Evolutionary conservation across 1,140 invertebrate genomes (phyloP), one percentile per base, ranked within the genome.

Genomic region (Drosophila lacertosa): DNA sequence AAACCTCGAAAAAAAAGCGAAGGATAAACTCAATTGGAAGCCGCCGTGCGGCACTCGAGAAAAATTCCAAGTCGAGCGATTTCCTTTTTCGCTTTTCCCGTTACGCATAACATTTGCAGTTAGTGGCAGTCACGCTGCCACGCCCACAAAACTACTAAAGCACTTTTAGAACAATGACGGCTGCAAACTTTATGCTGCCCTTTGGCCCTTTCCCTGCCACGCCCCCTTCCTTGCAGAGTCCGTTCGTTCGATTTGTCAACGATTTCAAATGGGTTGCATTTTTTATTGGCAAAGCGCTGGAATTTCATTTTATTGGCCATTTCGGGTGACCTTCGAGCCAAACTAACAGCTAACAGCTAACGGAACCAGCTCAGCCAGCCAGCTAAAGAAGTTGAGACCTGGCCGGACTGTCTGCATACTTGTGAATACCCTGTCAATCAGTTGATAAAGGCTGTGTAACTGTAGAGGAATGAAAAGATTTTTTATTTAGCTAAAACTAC

Each of bases 231-330:
- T 0, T 3, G 4, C 13, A 3, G 1, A n/a, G 35, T 16, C 48
- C 50, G 51, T 18, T 15, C 47, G 59, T 80, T 84, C 81, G 81
- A 86, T 86, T 86, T 86, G 81, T 86, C 81, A 86, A 80, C 81
- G 76, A 84, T 78, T 79, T 71, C 54, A 79, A 83, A 79, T 79
- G 71, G 80, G 62, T 79, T 83, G 80, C 80, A 83, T 84, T 83
- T 84, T 86, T 86, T 86, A 86, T 86, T 86, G 81, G 73, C 82
- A 70, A 57, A 33, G 65, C 62, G 37, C 60, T 71, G 75, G 79
- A 83, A 83, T 83, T 83, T 76, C 80, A 84, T 83, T 83, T 83
- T 84, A 83, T 83, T 83, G 80, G 80, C 80, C 80, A 83, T 84
- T 83, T 83, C 37, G 80, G 80, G 65, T 84, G 80, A 83, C 80